Base-by-base conservation (phyloP, 92 coral and sea anemone species). In the Paragorgia papillata region DNA sequence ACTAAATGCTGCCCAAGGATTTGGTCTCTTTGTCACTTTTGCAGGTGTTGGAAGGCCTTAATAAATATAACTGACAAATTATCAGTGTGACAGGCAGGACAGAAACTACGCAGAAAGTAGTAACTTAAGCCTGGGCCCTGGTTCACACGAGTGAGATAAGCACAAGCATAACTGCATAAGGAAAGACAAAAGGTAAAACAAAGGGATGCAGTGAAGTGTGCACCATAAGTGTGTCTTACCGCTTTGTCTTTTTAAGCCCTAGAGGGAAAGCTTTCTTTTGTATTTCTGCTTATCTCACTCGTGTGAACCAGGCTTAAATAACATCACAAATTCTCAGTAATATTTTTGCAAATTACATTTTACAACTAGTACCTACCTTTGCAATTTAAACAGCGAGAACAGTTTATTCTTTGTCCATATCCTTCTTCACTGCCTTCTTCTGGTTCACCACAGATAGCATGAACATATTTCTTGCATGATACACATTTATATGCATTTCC, bases 1-100 rank as follows among this genome's bases (percentile, higher is more conserved):
- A 0, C 10, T 24, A 48, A 67, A 67, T 67, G 56, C 74, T 20
- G 74, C 31, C 74, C 74, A 67, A 67, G 74, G 74, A 46, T 67
- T 67, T 67, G 32, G 74, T 40, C 54, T 65, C 39, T 67, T 48
- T 46, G 6, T 44, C 15, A 2, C n/a, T 6, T 7, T 7, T 7
- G n/a, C 53, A 6, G n/a, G 12, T 46, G n/a, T 46, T 15, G n/a
- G 43, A 4, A 10, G 43, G n/a, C n/a, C n/a, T n/a, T n/a, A n/a
- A n/a, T n/a, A n/a, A n/a, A n/a, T n/a, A n/a, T n/a, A n/a, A n/a
- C n/a, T n/a, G n/a, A n/a, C n/a, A n/a, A n/a, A n/a, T n/a, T n/a
- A n/a, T n/a, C n/a, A n/a, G n/a, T n/a, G n/a, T n/a, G n/a, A n/a
- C n/a, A n/a, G n/a, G n/a, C n/a, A n/a, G n/a, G n/a, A n/a, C n/a